Percentiles rank a stretch among this genome's conserved stretches.
These are phyloP conservation scores for Lagothrix lagotricha DNA, from an alignment of 2,797 vertebrate genomes.

Conservation along the genomic window DNA sequence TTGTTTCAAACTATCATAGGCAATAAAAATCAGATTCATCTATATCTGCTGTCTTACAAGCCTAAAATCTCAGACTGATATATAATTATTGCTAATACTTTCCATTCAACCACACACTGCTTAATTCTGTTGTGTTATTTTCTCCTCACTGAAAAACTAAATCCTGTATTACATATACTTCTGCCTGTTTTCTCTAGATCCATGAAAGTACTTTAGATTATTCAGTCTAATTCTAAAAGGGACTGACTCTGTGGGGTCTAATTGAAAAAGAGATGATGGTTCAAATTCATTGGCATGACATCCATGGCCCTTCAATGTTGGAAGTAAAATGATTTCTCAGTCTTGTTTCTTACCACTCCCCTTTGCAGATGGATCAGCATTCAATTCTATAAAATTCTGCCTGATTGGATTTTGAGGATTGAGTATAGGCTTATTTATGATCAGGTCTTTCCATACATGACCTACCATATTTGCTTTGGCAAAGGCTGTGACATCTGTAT, in stretches of 20 bases:
- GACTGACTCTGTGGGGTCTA: not conserved
- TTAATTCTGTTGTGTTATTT: conserved; percentile 40
- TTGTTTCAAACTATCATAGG: conserved; percentile 45
- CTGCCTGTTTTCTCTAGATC: not conserved
- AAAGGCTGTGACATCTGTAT: not conserved
- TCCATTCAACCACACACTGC: conserved; percentile 6
- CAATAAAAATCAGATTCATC: conserved; percentile 43
- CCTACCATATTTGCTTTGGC: not conserved
- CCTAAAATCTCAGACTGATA: conserved; percentile 10
- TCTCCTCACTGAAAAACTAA: conserved; percentile 14
- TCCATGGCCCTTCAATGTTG: not conserved
- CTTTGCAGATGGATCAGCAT: not conserved
- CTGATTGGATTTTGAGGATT: not conserved
- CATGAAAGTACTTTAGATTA: not conserved
- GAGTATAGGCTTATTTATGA: not conserved
- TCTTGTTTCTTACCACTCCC: not conserved
- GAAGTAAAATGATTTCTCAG: not conserved
- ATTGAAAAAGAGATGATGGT: not conserved
- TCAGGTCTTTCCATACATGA: not conserved
- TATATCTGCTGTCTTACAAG: not conserved
- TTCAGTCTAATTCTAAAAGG: not conserved
- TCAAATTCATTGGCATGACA: not conserved
- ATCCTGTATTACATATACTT: not conserved
- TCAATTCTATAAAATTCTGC: not conserved
- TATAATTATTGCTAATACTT: conserved; percentile 58